These are phyloP conservation scores for Battus philenor DNA, from an alignment of 1,140 invertebrate genomes.

Conservation along the genomic window DNA sequence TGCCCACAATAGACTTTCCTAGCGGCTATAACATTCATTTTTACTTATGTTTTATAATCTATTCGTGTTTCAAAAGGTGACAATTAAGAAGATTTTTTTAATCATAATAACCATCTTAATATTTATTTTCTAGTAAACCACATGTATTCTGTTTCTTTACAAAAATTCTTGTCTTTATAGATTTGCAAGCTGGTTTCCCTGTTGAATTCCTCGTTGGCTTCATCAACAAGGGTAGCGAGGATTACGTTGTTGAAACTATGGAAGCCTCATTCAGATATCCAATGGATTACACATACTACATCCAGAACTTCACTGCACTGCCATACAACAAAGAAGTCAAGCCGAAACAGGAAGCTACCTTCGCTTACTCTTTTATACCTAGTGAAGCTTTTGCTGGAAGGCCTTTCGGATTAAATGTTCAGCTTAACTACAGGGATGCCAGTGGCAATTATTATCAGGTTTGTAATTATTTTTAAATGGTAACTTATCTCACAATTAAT, in stretches of 20 bases:
- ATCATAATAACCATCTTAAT: no score
- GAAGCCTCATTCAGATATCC: slow-evolving; percentile 99
- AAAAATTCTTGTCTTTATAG: slow-evolving; percentile 78
- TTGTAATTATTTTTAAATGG: no score
- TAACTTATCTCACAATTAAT: no score
- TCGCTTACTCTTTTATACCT: slow-evolving; percentile 96
- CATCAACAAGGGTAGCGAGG: slow-evolving; percentile 93
- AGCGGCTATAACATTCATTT: no score
- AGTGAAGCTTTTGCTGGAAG: slow-evolving; percentile 96
- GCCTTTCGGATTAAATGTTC: slow-evolving; percentile 96
- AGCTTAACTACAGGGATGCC: slow-evolving; percentile 93
- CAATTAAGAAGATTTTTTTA: no score
- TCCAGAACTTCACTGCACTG: slow-evolving; percentile 97
- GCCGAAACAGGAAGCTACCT: slow-evolving; percentile 93
- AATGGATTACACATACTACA: slow-evolving; percentile 98
- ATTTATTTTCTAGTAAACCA: no score
- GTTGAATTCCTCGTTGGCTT: slow-evolving; percentile 98
- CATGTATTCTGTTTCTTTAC: no score
- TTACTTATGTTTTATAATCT: no score
- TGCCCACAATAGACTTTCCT: no score
- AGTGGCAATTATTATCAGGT: slow-evolving; percentile 79
- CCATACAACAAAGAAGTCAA: slow-evolving; percentile 93
- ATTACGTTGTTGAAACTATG: slow-evolving; percentile 94
- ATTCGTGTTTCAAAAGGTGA: no score
- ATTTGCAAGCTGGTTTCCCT: slow-evolving; percentile 92